A percentile compares a stretch with the other conserved stretches of the same genome.
phyloP scores from a whole-genome alignment of 2,888 invertebrate genomes.

The Deilephila porcellus region DNA sequence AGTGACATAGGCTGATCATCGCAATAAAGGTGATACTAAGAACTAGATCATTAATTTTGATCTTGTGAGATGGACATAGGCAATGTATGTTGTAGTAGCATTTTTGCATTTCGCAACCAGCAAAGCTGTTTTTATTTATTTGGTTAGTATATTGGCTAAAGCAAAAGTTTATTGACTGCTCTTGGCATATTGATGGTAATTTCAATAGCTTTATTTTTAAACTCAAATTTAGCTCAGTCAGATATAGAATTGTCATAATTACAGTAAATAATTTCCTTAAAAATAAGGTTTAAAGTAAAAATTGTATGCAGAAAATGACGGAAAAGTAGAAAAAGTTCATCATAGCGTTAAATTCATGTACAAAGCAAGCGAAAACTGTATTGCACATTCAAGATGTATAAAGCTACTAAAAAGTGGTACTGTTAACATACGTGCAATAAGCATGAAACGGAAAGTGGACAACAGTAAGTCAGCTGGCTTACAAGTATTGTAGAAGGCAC shows the following conservation, averaged over 20 bases:
- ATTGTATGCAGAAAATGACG: neutral
- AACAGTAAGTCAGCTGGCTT: slow-evolving; percentile 9
- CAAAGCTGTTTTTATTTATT: neutral
- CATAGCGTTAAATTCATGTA: neutral
- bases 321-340: neutral
- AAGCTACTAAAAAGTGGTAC: neutral
- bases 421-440: neutral
- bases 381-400: neutral
- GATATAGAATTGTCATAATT: neutral
- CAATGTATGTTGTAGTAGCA: too few species aligned
- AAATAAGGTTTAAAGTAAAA: neutral
- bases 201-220: neutral
- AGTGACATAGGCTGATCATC: too few species aligned
- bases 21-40: too few species aligned
- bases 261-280: neutral
- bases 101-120: neutral
- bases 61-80: too few species aligned
- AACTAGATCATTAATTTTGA: too few species aligned
- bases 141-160: neutral
- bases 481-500: neutral
- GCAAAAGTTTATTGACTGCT: too few species aligned
- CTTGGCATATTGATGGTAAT: too few species aligned
- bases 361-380: neutral
- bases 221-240: neutral
- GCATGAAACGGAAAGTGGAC: slow-evolving; percentile 7